Conservation (phyloP, 2,888 invertebrate genomes). For the Cheilosia pagana region DNA sequence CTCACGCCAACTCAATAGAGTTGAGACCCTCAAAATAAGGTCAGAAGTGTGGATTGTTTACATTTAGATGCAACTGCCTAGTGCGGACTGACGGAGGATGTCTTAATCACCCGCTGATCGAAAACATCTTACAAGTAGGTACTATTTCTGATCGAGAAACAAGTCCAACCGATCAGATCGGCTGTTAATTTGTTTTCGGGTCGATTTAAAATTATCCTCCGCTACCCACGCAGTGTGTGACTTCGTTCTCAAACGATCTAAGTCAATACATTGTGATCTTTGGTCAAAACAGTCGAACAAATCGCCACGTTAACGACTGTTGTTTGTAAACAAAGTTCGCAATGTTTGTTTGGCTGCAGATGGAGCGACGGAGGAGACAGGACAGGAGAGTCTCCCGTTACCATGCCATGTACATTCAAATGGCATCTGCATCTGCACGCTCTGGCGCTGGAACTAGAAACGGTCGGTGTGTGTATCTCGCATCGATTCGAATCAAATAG, state of each 20-base stretch:
- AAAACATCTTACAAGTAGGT: background rate
- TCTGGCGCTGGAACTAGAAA: slow-evolving; percentile 13
- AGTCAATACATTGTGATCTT: slow-evolving; percentile 48
- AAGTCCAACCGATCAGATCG: background rate
- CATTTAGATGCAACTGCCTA: background rate
- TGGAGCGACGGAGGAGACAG: background rate
- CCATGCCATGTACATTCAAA: background rate
- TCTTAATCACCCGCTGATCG: slow-evolving; percentile 43
- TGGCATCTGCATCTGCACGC: slow-evolving; percentile 36
- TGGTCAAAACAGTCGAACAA: slow-evolving; percentile 42
- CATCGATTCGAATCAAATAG: slow-evolving; percentile 45
- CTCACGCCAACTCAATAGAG: slow-evolving; percentile 1
- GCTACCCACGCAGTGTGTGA: background rate
- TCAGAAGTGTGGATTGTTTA: slow-evolving; percentile 16
- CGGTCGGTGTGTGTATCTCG: background rate
- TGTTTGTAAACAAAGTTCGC: slow-evolving; percentile 61
- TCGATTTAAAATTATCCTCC: slow-evolving; percentile 1
- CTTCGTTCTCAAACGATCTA: slow-evolving; percentile 29
- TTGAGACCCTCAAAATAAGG: slow-evolving; percentile 11
- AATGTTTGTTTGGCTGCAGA: slow-evolving; percentile 27
- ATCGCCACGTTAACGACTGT: slow-evolving; percentile 46
- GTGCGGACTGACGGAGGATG: slow-evolving; percentile 12
- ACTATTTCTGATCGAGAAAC: background rate
- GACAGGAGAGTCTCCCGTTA: slow-evolving; percentile 44
- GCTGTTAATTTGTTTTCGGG: slow-evolving; percentile 38